Percentiles rank a stretch among this genome's conserved stretches.
These are phyloP conservation scores for Hofmannophila pseudospretella DNA, from an alignment of 2,888 invertebrate genomes.

Conservation along the genomic window DNA sequence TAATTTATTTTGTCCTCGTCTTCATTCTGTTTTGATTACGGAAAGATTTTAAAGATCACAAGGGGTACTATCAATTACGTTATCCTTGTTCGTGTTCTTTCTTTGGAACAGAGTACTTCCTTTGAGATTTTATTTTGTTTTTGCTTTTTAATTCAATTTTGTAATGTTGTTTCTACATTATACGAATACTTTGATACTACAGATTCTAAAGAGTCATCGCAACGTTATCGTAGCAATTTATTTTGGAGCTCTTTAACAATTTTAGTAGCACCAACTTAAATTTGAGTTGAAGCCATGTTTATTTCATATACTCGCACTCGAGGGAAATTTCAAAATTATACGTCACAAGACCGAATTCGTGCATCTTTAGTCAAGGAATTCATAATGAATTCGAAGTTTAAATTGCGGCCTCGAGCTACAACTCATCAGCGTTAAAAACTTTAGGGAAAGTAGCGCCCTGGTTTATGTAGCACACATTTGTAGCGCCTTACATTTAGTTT, in stretches of 20 bases:
- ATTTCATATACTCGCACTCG: conserved; percentile 6
- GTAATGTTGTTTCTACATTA: background rate
- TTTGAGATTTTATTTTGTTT: background rate
- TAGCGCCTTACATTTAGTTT: conserved; percentile 42
- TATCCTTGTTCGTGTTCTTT: conserved; percentile 1
- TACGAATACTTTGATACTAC: background rate
- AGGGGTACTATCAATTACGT: conserved; percentile 3
- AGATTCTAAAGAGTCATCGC: too few species aligned
- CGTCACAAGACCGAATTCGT: conserved; percentile 38
- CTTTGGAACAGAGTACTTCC: background rate
- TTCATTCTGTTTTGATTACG: conserved; percentile 7
- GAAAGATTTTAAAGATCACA: conserved; percentile 1
- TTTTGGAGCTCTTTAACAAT: too few species aligned
- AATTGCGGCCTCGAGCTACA: conserved; percentile 56
- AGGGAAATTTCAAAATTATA: conserved; percentile 35
- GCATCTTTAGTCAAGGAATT: conserved; percentile 51
- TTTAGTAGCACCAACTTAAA: too few species aligned
- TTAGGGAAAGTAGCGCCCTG: conserved; percentile 34
- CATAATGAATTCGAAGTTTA: conserved; percentile 62
- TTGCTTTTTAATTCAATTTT: background rate
- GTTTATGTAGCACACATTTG: conserved; percentile 43
- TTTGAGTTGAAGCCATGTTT: conserved; percentile 7
- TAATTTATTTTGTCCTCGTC: conserved; percentile 3
- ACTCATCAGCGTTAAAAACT: conserved; percentile 66
- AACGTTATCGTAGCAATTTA: too few species aligned